Conservation (phyloP, 2,888 invertebrate species). For the Drosophila kambysellisi region DNA sequence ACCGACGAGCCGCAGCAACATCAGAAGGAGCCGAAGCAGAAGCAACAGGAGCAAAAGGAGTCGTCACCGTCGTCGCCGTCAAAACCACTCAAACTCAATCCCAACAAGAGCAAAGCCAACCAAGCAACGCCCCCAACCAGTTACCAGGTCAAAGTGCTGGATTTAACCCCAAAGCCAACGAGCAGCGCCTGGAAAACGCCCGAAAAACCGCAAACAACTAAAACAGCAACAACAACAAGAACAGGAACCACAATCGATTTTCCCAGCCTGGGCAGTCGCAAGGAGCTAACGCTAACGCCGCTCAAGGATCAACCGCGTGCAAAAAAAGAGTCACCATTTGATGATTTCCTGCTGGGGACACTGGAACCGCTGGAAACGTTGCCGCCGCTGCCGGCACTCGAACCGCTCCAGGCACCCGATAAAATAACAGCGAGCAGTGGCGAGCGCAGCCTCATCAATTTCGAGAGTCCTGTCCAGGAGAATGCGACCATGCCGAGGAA, state of each 20-base stretch:
- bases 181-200: conserved; percentile 30
- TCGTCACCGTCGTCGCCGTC: neutral
- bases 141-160: conserved; percentile 39
- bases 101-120: neutral
- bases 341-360: conserved; percentile 64
- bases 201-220: conserved; percentile 17
- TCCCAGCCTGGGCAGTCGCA: conserved; percentile 30
- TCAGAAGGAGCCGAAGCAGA: neutral
- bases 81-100: neutral
- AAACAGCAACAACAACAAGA: neutral
- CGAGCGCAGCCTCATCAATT: conserved; percentile 82
- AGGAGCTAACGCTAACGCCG: conserved; percentile 5
- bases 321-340: conserved; percentile 48
- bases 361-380: conserved; percentile 65
- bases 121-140: neutral
- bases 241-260: conserved; percentile 1
- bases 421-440: neutral
- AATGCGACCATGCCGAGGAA: conserved; percentile 57
- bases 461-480: conserved; percentile 84
- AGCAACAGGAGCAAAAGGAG: neutral
- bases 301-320: conserved; percentile 15
- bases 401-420: conserved; percentile 67
- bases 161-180: conserved; percentile 11
- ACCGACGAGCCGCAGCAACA: neutral
- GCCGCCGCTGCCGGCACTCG: conserved; percentile 76